A percentile compares a stretch with the other conserved stretches of the same genome.
Evolutionary conservation across 2,797 vertebrate genomes (phyloP).

Genomic region (Scolopax rusticola): DNA sequence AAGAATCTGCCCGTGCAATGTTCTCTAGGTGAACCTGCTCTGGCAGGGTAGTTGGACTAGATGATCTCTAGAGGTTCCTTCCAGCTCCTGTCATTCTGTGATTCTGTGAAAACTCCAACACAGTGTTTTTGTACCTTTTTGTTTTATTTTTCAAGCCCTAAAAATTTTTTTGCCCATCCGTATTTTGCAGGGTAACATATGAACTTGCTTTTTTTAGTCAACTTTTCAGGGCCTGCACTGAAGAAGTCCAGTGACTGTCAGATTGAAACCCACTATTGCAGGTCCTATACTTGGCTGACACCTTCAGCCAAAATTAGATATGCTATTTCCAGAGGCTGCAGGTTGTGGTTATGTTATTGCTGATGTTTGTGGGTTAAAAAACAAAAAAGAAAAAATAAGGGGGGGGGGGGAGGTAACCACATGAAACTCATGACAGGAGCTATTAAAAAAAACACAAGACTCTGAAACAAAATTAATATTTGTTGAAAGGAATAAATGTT

Average conservation of each 20-base stretch:
- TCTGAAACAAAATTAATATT: not conserved
- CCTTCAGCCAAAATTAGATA: constrained; percentile 10
- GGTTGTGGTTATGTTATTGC: not conserved
- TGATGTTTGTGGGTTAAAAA: not conserved
- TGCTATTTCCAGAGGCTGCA: not conserved
- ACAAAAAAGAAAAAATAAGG: not conserved
- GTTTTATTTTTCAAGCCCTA: not conserved
- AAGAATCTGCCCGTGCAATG: not conserved
- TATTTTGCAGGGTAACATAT: not conserved
- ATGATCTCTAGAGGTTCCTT: too few relatives aligned
- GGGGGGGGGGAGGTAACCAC: not conserved
- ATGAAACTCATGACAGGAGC: not conserved
- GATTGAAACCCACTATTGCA: not conserved
- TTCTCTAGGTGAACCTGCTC: too few relatives aligned
- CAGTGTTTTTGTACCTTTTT: not conserved
- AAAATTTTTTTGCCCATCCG: not conserved
- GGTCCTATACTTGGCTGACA: not conserved
- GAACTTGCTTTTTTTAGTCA: not conserved
- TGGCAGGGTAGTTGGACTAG: too few relatives aligned
- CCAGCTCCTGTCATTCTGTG: too few relatives aligned
- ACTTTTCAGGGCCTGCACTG: not conserved
- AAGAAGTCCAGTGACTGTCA: not conserved
- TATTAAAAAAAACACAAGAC: not conserved
- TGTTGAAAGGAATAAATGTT: not conserved
- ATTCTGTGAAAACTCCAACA: not conserved